A percentile compares a stretch with the other conserved stretches of the same genome.
These are phyloP conservation scores for Alitta virens DNA, from an alignment of 2,888 invertebrate genomes.

Conservation along the genomic window DNA sequence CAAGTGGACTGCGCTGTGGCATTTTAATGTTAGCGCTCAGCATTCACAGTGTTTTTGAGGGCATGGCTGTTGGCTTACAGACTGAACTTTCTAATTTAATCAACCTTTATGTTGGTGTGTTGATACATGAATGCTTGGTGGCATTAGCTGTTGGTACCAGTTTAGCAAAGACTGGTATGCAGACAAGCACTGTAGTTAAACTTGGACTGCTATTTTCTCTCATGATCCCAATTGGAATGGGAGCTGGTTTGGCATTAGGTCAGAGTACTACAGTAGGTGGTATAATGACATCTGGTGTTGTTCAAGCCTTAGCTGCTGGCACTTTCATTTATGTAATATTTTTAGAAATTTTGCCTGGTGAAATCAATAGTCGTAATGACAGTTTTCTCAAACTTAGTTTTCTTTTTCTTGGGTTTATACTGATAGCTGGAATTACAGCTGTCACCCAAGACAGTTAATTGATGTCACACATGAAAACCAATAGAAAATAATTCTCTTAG, in stretches of 20 bases:
- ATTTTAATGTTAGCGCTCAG: slow-evolving; percentile 50
- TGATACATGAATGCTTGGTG: slow-evolving; percentile 49
- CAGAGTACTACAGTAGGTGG: slow-evolving; percentile 28
- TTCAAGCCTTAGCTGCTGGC: slow-evolving; percentile 52
- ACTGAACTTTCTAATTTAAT: slow-evolving; percentile 33
- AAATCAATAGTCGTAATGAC: slow-evolving; percentile 22
- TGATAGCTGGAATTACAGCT: slow-evolving; percentile 18
- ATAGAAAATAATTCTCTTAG: no score
- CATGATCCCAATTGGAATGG: slow-evolving; percentile 50
- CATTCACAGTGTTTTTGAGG: slow-evolving; percentile 54
- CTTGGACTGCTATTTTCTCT: slow-evolving; percentile 41
- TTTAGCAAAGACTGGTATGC: slow-evolving; percentile 37
- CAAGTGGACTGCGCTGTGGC: slow-evolving; percentile 35
- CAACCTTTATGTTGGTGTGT: slow-evolving; percentile 48
- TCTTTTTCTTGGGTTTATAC: slow-evolving; percentile 36
- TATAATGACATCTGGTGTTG: slow-evolving; percentile 40
- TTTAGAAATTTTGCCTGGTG: slow-evolving; percentile 47
- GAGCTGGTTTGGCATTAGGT: slow-evolving; percentile 42
- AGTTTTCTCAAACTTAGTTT: slow-evolving; percentile 35
- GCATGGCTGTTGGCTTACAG: slow-evolving; percentile 53
- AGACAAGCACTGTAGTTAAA: slow-evolving; percentile 30
- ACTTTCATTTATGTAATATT: slow-evolving; percentile 54
- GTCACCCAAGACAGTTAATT: not conserved
- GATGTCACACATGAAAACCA: no score
- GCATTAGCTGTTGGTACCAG: slow-evolving; percentile 51